Percentiles rank a stretch among this genome's conserved stretches.
Evolutionary conservation across 2,888 invertebrate genomes (phyloP).

Genomic region (Baronia brevicornis): DNA sequence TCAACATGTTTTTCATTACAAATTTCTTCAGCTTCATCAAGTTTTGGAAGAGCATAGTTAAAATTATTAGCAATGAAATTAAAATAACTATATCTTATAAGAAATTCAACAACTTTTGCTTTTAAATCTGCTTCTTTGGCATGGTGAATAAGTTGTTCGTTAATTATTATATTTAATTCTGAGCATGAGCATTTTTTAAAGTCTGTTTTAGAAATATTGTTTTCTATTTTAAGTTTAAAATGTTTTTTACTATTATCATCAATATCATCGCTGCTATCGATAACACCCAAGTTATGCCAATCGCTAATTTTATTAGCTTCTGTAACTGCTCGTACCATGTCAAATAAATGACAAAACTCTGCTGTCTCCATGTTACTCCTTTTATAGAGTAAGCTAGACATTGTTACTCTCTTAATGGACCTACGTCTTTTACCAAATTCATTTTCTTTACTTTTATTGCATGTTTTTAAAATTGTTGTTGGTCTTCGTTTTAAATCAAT

Average conservation of each 20-base stretch:
- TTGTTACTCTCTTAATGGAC: slow-evolving; percentile 49
- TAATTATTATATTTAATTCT: slow-evolving; percentile 50
- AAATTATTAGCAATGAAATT: slow-evolving; percentile 42
- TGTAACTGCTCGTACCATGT: slow-evolving; percentile 45
- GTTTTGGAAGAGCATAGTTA: slow-evolving; percentile 36
- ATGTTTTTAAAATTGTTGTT: slow-evolving; percentile 47
- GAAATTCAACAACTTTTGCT: slow-evolving; percentile 47
- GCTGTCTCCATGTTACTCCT: slow-evolving; percentile 23
- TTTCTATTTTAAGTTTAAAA: slow-evolving; percentile 45
- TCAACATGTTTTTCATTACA: slow-evolving; percentile 29
- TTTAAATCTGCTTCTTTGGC: slow-evolving; percentile 57
- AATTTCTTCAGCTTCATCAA: slow-evolving; percentile 46
- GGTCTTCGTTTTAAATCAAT: too few relatives aligned
- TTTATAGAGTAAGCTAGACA: slow-evolving; percentile 34
- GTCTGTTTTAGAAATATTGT: slow-evolving; percentile 47
- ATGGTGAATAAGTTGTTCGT: slow-evolving; percentile 55
- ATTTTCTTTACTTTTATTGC: slow-evolving; percentile 22
- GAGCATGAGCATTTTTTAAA: slow-evolving; percentile 53
- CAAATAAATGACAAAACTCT: slow-evolving; percentile 33
- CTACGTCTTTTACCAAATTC: slow-evolving; percentile 15
- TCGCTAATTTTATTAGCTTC: slow-evolving; percentile 44
- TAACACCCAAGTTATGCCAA: slow-evolving; percentile 49
- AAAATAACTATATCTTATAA: slow-evolving; percentile 42
- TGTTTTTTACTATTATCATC: slow-evolving; percentile 26
- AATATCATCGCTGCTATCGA: slow-evolving; percentile 44